A percentile compares a stretch with the other conserved stretches of the same genome.
These are phyloP conservation scores for Merodon equestris DNA, from an alignment of 2,888 invertebrate genomes.

Conservation along the genomic window DNA sequence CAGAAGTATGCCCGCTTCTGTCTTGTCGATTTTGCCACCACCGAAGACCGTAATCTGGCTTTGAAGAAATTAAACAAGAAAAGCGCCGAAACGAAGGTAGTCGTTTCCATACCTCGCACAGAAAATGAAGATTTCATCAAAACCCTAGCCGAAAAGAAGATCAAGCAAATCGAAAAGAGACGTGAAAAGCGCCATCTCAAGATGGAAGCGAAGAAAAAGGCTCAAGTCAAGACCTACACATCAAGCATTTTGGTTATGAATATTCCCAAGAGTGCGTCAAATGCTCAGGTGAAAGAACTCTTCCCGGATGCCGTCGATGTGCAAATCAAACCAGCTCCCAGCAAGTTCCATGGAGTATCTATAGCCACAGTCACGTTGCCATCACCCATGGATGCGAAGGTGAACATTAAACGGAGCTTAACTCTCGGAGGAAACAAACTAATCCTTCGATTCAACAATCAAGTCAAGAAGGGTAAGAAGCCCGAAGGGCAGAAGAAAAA, in stretches of 20 bases:
- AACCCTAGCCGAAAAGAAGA: conserved; percentile 72
- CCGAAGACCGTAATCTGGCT: conserved; percentile 73
- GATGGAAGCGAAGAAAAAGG: conserved; percentile 70
- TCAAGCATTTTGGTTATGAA: conserved; percentile 74
- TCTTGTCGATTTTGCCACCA: conserved; percentile 72
- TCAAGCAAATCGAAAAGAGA: conserved; percentile 72
- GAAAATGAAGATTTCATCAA: conserved; percentile 73
- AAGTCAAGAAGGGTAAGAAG: conserved; percentile 1
- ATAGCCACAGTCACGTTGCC: conserved; percentile 74
- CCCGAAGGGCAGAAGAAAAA: too few species aligned
- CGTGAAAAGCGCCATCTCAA: conserved; percentile 72
- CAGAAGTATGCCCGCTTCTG: conserved; percentile 76
- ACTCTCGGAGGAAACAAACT: conserved; percentile 71
- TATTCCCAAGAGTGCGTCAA: conserved; percentile 73
- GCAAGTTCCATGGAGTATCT: conserved; percentile 70
- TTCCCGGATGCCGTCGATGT: conserved; percentile 75
- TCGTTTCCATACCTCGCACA: conserved; percentile 73
- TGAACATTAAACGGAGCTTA: conserved; percentile 70
- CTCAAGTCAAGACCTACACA: conserved; percentile 71
- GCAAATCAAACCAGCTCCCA: conserved; percentile 72
- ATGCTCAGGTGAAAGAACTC: conserved; percentile 72
- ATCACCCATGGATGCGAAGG: conserved; percentile 73
- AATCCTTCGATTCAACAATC: conserved; percentile 71
- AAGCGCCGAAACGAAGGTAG: conserved; percentile 68
- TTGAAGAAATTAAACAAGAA: conserved; percentile 58